phyloP scores from a whole-genome alignment of 2,797 vertebrate genomes.

The Sciaenops ocellatus region DNA sequence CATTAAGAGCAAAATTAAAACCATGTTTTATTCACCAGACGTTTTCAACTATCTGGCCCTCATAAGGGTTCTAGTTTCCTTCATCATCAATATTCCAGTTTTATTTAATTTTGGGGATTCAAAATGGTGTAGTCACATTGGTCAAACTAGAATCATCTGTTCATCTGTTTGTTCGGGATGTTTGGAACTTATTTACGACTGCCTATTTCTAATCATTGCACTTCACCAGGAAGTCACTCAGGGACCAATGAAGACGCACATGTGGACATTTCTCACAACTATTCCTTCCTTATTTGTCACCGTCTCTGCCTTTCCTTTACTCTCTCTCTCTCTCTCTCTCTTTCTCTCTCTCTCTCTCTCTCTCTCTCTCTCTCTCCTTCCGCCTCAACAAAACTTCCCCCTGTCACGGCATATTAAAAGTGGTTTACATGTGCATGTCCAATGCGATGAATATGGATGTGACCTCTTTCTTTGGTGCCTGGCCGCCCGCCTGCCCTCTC shows the following conservation, averaged over 20 bases:
- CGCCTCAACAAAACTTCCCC: constrained; percentile 87
- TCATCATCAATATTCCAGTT: no score
- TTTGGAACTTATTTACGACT: background rate
- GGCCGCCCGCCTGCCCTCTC: constrained; percentile 86
- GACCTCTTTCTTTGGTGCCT: constrained; percentile 96
- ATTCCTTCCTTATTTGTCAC: constrained; percentile 60
- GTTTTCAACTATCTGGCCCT: background rate
- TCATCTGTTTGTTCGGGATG: background rate
- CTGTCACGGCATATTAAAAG: constrained; percentile 98
- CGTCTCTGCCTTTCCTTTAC: constrained; percentile 62
- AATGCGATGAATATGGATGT: constrained; percentile 99
- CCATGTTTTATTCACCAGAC: background rate
- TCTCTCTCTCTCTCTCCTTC: constrained; percentile 79
- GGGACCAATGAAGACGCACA: constrained; percentile 58
- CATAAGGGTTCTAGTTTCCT: background rate
- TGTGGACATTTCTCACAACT: constrained; percentile 75
- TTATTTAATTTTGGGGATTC: no score
- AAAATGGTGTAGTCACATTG: no score
- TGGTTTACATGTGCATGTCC: constrained; percentile 97
- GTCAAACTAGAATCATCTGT: background rate
- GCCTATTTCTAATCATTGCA: constrained; percentile 17
- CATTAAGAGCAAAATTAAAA: background rate
- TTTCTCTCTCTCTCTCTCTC: constrained; percentile 71
- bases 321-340: constrained; percentile 56
- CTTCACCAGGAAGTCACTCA: constrained; percentile 48